Percentiles rank a stretch among this genome's conserved stretches.
Evolutionary conservation across 2,888 invertebrate species (phyloP).

Genomic region (Luperina nickerlii): DNA sequence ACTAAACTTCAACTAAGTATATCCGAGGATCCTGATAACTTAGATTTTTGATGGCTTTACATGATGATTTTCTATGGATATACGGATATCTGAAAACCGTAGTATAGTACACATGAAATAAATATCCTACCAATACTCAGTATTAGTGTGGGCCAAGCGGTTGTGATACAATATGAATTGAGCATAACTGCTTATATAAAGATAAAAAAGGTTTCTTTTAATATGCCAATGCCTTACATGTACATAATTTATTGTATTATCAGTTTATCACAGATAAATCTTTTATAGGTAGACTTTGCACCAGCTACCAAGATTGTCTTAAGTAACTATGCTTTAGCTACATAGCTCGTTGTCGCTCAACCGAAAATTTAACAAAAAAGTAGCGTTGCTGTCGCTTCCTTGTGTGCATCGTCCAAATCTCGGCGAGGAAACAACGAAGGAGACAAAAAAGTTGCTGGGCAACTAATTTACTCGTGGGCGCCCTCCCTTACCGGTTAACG

Average conservation of each 20-base stretch:
- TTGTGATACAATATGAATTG: conserved; percentile 8
- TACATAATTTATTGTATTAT: conserved; percentile 9
- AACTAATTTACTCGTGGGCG: too few relatives aligned
- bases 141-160: background rate
- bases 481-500: background rate
- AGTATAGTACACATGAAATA: background rate
- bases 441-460: too few relatives aligned
- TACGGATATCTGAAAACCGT: background rate
- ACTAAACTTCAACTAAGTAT: too few relatives aligned
- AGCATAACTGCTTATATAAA: background rate
- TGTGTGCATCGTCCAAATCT: too few relatives aligned
- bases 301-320: conserved; percentile 22
- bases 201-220: background rate
- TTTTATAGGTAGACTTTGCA: conserved; percentile 21
- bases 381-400: too few relatives aligned
- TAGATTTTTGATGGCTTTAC: too few relatives aligned
- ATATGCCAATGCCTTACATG: conserved; percentile 22
- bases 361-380: too few relatives aligned
- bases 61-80: background rate
- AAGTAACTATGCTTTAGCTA: background rate
- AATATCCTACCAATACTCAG: background rate
- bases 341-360: too few relatives aligned
- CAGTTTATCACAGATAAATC: conserved; percentile 36
- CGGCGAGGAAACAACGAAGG: too few relatives aligned
- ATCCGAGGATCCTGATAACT: too few relatives aligned